Percentiles rank a stretch among this genome's conserved stretches.
Evolutionary conservation across 2,888 invertebrate species (phyloP).

Genomic region (Pandemis corylana): DNA sequence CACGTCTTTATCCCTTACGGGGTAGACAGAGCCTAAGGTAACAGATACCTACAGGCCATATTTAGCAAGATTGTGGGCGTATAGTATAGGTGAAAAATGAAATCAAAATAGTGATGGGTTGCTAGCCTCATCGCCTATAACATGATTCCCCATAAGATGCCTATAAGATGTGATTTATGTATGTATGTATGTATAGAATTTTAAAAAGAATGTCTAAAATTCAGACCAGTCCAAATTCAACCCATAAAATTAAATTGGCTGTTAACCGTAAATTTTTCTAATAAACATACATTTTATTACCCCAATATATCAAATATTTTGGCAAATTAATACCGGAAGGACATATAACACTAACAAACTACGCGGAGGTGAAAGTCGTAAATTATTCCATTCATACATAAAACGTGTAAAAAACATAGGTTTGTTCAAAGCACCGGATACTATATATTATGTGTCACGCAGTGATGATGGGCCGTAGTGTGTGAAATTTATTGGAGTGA

Average conservation of each 20-base stretch:
- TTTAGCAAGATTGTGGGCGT: no score
- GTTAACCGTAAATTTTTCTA: slow-evolving; percentile 3
- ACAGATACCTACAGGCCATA: no score
- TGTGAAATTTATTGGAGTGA: slow-evolving; percentile 22
- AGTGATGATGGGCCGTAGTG: slow-evolving; percentile 12
- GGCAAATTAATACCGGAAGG: slow-evolving; percentile 24
- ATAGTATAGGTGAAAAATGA: no score
- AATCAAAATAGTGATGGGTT: no score
- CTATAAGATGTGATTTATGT: no score
- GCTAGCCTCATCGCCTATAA: no score
- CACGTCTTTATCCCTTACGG: no score
- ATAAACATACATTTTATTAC: neutral
- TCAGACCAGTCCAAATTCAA: neutral
- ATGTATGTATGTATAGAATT: no score
- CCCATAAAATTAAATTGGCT: slow-evolving; percentile 6
- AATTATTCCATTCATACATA: slow-evolving; percentile 26
- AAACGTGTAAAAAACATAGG: slow-evolving; percentile 12
- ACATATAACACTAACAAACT: slow-evolving; percentile 20
- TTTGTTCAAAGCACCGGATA: slow-evolving; percentile 36
- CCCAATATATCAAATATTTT: slow-evolving; percentile 21
- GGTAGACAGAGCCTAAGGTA: no score
- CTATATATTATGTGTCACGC: slow-evolving; percentile 32
- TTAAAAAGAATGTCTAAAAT: neutral
- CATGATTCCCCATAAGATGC: no score
- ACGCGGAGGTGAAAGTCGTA: slow-evolving; percentile 23